These are phyloP conservation scores for Tridacna crocea DNA, from an alignment of 2,888 invertebrate species.

Conservation along the genomic window DNA sequence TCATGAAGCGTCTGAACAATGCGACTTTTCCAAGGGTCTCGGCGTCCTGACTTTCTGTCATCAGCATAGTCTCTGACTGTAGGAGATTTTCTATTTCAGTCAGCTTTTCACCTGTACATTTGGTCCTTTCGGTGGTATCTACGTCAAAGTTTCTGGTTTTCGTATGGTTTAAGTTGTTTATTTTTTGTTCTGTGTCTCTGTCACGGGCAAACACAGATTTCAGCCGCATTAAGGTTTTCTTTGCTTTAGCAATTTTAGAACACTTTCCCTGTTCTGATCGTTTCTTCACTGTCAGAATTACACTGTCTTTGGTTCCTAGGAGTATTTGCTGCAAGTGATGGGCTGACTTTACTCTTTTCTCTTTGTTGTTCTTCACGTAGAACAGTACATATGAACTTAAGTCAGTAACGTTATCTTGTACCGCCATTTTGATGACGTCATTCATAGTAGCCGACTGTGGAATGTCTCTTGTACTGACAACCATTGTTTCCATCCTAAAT, in stretches of 20 bases:
- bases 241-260: not conserved
- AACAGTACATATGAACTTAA: not conserved
- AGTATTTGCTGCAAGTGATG: not conserved
- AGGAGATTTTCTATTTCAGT: constrained; percentile 9
- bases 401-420: not conserved
- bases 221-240: constrained; percentile 9
- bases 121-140: not conserved
- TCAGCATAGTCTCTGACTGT: constrained; percentile 8
- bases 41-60: not conserved
- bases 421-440: not conserved
- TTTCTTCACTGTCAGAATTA: not conserved
- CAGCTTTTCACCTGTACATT: constrained; percentile 22
- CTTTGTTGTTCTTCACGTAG: not conserved
- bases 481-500: not conserved
- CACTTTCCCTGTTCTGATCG: not conserved
- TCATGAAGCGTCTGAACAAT: constrained; percentile 13
- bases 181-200: not conserved
- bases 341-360: not conserved
- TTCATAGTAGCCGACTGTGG: not conserved
- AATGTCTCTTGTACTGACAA: not conserved
- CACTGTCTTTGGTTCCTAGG: not conserved
- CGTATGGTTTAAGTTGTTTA: not conserved
- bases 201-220: constrained; percentile 12
- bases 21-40: constrained; percentile 1
- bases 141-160: not conserved